A percentile compares a stretch with the other conserved stretches of the same genome.
phyloP scores from a whole-genome alignment of 2,797 vertebrate genomes.

The Scyliorhinus canicula region DNA sequence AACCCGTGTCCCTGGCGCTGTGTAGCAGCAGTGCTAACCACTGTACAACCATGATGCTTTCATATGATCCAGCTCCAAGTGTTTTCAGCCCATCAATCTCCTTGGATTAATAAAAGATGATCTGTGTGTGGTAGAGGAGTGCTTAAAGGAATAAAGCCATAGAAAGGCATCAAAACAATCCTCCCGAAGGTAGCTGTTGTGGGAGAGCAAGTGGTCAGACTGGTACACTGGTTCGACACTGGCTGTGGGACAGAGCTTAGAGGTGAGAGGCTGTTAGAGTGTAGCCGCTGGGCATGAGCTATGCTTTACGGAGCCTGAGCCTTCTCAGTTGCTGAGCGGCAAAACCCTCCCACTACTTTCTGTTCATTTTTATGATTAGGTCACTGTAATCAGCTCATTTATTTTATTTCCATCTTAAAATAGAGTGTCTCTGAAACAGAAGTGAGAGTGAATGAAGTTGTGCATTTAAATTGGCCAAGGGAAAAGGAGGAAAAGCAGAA shows the following conservation, averaged over 20 bases:
- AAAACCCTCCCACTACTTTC: background rate
- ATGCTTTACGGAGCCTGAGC: background rate
- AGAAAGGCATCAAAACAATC: background rate
- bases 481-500: background rate
- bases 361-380: background rate
- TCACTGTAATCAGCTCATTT: background rate
- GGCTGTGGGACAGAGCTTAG: background rate
- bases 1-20: no score
- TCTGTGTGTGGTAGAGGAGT: background rate
- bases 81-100: background rate
- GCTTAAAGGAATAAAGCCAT: background rate
- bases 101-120: background rate
- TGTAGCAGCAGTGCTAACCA: no score
- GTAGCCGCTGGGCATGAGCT: rapidly evolving
- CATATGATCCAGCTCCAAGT: background rate
- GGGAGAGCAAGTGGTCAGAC: background rate
- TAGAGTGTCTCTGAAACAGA: background rate
- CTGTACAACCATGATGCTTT: background rate
- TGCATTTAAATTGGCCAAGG: no score
- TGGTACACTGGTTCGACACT: no score
- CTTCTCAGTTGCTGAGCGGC: background rate
- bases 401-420: background rate
- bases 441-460: background rate
- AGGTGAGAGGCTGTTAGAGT: background rate
- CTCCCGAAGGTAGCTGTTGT: background rate